Evolutionary conservation across 2,113 vertebrate species (phyloP), one percentile per base, ranked within the genome.

Genomic region (Campylomormyrus tamandua): DNA sequence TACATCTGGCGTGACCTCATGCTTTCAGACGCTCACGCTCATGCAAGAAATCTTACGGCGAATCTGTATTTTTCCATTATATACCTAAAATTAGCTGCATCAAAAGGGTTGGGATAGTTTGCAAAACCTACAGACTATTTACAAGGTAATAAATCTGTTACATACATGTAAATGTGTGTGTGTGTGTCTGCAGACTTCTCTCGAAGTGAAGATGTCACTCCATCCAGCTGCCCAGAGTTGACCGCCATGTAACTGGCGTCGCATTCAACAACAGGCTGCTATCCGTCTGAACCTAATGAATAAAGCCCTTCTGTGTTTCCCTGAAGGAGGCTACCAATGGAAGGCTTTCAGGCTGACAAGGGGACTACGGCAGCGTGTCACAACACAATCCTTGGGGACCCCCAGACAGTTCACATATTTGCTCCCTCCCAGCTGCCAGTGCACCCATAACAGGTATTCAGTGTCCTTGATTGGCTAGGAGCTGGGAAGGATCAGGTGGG

Each of bases 221-320:
- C 56, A 58, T 21, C 21, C 21, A 3, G 21, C 56, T 58, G 56
- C 8, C 21, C 21, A 24, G 9, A 58, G 21, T n/a, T 58, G 1
- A 58, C 21, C 19, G 9, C 56, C 56, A 24, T n/a, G 56, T 58
- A 58, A 91, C 87, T 90, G 92, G 92, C 93, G 94, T 93, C 93
- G 92, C 92, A 87, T 35, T 6, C 62, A 66, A 88, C 89, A 92
- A 93, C 88, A 11, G 91, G 93, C 95, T 92, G 21, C 88, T 94
- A 93, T 94, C 96, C 94, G 95, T 96, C 95, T 96, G 95, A 93
- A 94, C 92, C 93, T 96, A 95, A 96, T 96, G 95, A 94, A 96
- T 96, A 96, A 96, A 96, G 95, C 95, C 95, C 94, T 96, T 96
- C 17, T 96, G 94, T 95, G 94, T 92, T 95, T 92, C 89, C 92